Base-by-base conservation (phyloP, 1,140 invertebrate species). In the Neoseiulus cucumeris region DNA sequence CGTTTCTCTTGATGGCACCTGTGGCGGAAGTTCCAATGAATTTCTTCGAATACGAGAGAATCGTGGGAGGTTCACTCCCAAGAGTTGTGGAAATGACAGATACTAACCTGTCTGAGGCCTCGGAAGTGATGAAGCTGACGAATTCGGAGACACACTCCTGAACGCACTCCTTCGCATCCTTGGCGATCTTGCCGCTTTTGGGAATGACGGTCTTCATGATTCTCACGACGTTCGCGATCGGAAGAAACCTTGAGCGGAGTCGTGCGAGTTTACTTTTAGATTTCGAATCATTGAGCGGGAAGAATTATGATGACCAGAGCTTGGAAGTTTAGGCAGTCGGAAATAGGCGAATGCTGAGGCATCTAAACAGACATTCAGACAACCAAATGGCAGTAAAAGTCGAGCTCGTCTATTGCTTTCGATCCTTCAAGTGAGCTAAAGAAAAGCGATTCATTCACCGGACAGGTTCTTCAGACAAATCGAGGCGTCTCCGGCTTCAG, bases 81-180 rank as follows among this genome's bases (percentile, higher is more conserved):
- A n/a, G 42, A 44, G 44, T 44, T 42, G 28, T 42, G 42, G 6
- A 9, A 42, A 64, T 20, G 5, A 17, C 14, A 17, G n/a, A 0
- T 7, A 66, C 5, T 2, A 12, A 44, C 44, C 44, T 45, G 25
- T 39, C 65, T n/a, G 47, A 28, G 47, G 4, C 42, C 80, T 99
- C 95, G 73, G 91, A 95, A 0, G 95, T 98, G 55, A 99, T 93
- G 74, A 99, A 99, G 69, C 91, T 95, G 72, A 99, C 96, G 74
- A 99, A 99, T 74, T 99, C 96, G 0, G 92, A 97, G 42, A 98
- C 94, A 80, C 95, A 98, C 77, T 99, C 96, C 77, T 99, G 96
- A 20, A 98, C 90, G 80, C 93, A 98, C 79, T 99, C 95, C 70
- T 97, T 83, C 0, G 95, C 93, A 80, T 99, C 96, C 81, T 99